These are phyloP conservation scores for Phalacrocorax aristotelis DNA, from an alignment of 2,113 vertebrate species.

Conservation along the genomic window DNA sequence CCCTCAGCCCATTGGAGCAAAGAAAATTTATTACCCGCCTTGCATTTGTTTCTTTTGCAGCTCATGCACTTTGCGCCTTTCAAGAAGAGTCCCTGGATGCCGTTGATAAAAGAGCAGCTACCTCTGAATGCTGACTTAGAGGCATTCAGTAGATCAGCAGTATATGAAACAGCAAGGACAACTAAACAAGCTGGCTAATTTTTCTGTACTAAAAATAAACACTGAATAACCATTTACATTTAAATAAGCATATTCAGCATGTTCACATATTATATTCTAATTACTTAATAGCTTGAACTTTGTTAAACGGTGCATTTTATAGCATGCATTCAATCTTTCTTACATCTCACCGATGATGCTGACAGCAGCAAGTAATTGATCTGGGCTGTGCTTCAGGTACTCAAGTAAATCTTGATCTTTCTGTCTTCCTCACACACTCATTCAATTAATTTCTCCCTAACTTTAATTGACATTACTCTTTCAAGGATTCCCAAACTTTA, in stretches of 20 bases:
- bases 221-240: slow-evolving; percentile 46
- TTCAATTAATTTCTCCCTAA: slow-evolving; percentile 40
- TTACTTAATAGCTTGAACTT: slow-evolving; percentile 64
- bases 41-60: slow-evolving; percentile 15
- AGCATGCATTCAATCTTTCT: slow-evolving; percentile 41
- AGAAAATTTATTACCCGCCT: slow-evolving; percentile 9
- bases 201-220: slow-evolving; percentile 55
- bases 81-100: background rate
- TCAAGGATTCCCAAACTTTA: slow-evolving; percentile 27
- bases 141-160: background rate
- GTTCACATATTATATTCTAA: slow-evolving; percentile 62
- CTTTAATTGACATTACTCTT: slow-evolving; percentile 23
- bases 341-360: slow-evolving; percentile 17
- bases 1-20: background rate
- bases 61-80: background rate
- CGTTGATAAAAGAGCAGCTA: background rate
- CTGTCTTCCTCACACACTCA: background rate
- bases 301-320: slow-evolving; percentile 48
- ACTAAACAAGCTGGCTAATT: background rate
- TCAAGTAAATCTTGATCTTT: slow-evolving; percentile 47
- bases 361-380: slow-evolving; percentile 59
- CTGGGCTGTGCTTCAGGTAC: slow-evolving; percentile 53
- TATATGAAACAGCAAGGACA: slow-evolving; percentile 26
- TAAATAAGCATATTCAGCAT: slow-evolving; percentile 65
- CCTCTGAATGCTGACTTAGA: background rate